These are phyloP conservation scores for Nannospalax galili DNA, from an alignment of 2,113 vertebrate genomes.

Conservation along the genomic window DNA sequence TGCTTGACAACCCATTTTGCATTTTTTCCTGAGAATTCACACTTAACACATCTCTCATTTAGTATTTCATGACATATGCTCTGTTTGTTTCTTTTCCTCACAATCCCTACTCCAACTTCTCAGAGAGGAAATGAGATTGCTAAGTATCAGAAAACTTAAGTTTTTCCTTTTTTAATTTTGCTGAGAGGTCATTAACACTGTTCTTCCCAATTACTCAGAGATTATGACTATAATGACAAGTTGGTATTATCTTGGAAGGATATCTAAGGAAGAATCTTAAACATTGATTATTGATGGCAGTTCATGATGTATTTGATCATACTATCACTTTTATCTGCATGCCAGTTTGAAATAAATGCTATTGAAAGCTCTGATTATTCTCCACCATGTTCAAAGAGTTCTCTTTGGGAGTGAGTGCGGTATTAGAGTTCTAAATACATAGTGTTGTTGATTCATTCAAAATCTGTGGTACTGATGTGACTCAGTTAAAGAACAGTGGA, in stretches of 20 bases:
- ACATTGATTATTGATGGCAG: neutral
- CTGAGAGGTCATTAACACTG: neutral
- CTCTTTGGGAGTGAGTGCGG: neutral
- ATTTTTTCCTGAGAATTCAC: constrained; percentile 70
- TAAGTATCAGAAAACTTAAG: neutral
- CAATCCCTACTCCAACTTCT: neutral
- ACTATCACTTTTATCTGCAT: neutral
- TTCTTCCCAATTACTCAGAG: neutral
- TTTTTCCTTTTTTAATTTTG: neutral
- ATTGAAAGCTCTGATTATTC: neutral
- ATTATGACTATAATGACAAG: neutral
- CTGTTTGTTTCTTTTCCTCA: neutral
- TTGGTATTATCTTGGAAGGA: neutral
- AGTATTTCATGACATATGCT: constrained; percentile 36
- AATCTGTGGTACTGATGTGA: neutral
- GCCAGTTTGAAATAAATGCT: constrained; percentile 4
- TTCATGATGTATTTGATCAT: neutral
- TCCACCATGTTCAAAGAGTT: neutral
- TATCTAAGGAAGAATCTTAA: neutral
- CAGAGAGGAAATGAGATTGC: neutral
- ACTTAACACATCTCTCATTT: constrained; percentile 68
- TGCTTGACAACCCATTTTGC: constrained; percentile 60
- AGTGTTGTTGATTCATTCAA: neutral
- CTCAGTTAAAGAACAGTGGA: neutral
- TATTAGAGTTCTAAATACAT: neutral